phyloP scores from a whole-genome alignment of 2,113 vertebrate species.

The Pyrgilauda ruficollis region DNA sequence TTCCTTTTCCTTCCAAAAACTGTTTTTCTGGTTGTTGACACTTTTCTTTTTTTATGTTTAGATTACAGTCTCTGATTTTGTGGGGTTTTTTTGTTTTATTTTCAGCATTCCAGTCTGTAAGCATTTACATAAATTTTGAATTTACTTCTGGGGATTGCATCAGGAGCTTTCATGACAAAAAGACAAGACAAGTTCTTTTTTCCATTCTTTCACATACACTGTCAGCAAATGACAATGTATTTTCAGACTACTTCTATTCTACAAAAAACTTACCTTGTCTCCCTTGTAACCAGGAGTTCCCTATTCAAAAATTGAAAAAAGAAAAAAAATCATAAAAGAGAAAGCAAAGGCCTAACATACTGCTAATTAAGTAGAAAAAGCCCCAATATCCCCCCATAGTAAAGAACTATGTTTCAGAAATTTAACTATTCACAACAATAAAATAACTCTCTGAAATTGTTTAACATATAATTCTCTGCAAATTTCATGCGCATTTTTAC shows the following conservation, averaged over 20 bases:
- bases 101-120: not conserved
- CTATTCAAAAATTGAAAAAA: conserved; percentile 57
- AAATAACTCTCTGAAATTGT: not conserved
- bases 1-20: not conserved
- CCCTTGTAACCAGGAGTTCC: conserved; percentile 83
- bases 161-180: not conserved
- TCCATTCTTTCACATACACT: not conserved
- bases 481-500: not conserved
- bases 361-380: not conserved
- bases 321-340: not conserved
- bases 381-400: not conserved
- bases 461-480: not conserved
- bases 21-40: not conserved
- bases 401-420: not conserved
- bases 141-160: not conserved
- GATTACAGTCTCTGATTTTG: not conserved
- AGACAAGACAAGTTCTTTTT: not conserved
- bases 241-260: not conserved
- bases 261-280: conserved; percentile 77
- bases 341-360: not conserved
- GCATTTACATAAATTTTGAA: not conserved
- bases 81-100: not conserved
- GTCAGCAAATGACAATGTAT: not conserved
- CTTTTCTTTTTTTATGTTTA: not conserved
- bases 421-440: not conserved